These are phyloP conservation scores for Mus caroli DNA, from an alignment of 2,797 vertebrate species.

Conservation along the genomic window DNA sequence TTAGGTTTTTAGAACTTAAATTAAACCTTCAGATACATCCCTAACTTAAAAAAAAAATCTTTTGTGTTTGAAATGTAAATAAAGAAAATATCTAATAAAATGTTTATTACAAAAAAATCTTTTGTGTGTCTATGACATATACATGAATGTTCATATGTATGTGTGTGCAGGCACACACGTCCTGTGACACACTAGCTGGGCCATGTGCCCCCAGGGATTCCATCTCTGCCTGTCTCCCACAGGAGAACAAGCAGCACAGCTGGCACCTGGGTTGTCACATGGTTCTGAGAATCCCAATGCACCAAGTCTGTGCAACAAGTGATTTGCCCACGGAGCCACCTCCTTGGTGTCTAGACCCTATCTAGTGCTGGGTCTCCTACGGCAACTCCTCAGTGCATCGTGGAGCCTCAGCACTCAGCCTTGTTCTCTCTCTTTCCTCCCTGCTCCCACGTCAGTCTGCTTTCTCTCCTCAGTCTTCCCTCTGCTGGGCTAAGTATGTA, in stretches of 20 bases:
- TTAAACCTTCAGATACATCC: neutral
- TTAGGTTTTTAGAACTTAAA: slow-evolving; percentile 54
- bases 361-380: neutral
- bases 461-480: neutral
- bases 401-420: neutral
- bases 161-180: neutral
- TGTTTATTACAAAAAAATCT: too few relatives aligned
- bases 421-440: neutral
- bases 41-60: neutral
- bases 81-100: too few relatives aligned
- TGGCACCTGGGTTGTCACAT: too few relatives aligned
- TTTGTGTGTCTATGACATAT: neutral
- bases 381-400: neutral
- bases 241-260: neutral
- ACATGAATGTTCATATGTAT: neutral
- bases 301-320: neutral
- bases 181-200: neutral
- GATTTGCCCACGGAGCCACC: too few relatives aligned
- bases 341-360: neutral
- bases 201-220: neutral
- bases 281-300: neutral
- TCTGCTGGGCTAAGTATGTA: neutral
- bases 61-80: too few relatives aligned
- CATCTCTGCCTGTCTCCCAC: neutral
- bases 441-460: neutral